Percentiles rank a stretch among this genome's conserved stretches.
Conservation (phyloP, 2,888 invertebrate species). For the Athalia cordata region DNA sequence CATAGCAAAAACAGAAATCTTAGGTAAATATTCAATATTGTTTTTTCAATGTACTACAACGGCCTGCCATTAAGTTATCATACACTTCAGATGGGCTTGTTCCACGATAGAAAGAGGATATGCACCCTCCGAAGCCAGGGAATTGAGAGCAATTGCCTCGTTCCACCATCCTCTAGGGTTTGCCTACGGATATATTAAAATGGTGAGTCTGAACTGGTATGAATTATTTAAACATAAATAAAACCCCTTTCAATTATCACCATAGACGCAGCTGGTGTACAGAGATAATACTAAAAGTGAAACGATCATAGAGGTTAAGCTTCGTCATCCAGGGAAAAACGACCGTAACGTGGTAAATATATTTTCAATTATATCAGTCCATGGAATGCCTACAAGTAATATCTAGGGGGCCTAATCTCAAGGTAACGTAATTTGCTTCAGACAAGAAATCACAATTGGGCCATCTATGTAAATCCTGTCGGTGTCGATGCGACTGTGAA, state of each 20-base stretch:
- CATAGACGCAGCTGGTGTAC: slow-evolving; percentile 89
- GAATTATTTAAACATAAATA: not conserved
- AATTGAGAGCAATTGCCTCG: slow-evolving; percentile 90
- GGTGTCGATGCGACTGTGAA: slow-evolving; percentile 93
- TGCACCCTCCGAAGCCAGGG: slow-evolving; percentile 89
- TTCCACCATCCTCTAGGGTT: slow-evolving; percentile 93
- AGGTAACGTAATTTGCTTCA: slow-evolving; percentile 69
- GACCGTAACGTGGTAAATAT: slow-evolving; percentile 85
- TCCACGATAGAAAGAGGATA: slow-evolving; percentile 91
- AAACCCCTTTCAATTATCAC: slow-evolving; percentile 16
- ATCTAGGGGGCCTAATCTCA: too few relatives aligned
- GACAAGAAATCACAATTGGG: slow-evolving; percentile 92
- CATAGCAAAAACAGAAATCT: slow-evolving; percentile 79
- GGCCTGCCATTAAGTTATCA: not conserved
- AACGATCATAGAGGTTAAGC: slow-evolving; percentile 91
- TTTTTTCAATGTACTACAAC: not conserved
- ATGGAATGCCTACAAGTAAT: too few relatives aligned
- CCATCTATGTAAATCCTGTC: slow-evolving; percentile 92
- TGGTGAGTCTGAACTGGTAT: slow-evolving; percentile 75
- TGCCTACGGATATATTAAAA: slow-evolving; percentile 89
- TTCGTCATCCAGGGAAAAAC: slow-evolving; percentile 90
- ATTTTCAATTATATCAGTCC: slow-evolving; percentile 15
- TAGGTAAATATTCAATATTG: slow-evolving; percentile 59
- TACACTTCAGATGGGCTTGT: slow-evolving; percentile 85
- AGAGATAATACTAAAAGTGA: slow-evolving; percentile 91